Conservation (phyloP, 64 coral and sea anemone genomes). For the Platygyra sinensis region DNA sequence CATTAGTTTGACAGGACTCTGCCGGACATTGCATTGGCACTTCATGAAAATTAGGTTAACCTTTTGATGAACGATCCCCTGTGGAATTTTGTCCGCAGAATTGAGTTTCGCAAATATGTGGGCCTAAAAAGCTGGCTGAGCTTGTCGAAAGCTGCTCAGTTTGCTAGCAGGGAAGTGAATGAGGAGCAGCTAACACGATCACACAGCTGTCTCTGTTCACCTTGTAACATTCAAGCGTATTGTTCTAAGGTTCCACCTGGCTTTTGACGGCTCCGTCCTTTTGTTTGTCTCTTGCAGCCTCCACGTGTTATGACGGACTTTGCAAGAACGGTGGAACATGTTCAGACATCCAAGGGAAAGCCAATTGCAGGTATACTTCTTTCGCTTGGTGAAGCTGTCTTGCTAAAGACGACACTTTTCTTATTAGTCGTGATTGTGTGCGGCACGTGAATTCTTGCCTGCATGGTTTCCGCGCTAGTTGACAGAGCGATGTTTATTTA, state of each 20-base stretch:
- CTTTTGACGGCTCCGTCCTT: conserved; percentile 10
- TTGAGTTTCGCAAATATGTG: conserved; percentile 43
- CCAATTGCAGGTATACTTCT: conserved; percentile 51
- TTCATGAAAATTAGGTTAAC: background rate
- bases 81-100: conserved; percentile 34
- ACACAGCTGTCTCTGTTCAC: conserved; percentile 34
- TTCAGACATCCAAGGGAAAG: background rate
- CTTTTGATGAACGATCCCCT: conserved; percentile 1
- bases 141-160: background rate
- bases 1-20: conserved; percentile 26
- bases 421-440: background rate
- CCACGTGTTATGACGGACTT: conserved; percentile 37
- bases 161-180: background rate
- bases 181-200: conserved; percentile 3
- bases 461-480: conserved; percentile 3
- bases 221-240: conserved; percentile 42
- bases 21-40: background rate
- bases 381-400: background rate
- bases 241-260: conserved; percentile 57
- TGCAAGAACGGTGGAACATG: conserved; percentile 66
- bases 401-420: background rate
- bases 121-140: background rate
- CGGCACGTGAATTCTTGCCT: conserved; percentile 27
- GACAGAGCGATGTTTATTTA: conserved; percentile 36
- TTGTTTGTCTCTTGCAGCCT: conserved; percentile 52